Evolutionary conservation across 2,113 vertebrate genomes (phyloP), one percentile per base, ranked within the genome.

Genomic region (Xenopus laevis): DNA sequence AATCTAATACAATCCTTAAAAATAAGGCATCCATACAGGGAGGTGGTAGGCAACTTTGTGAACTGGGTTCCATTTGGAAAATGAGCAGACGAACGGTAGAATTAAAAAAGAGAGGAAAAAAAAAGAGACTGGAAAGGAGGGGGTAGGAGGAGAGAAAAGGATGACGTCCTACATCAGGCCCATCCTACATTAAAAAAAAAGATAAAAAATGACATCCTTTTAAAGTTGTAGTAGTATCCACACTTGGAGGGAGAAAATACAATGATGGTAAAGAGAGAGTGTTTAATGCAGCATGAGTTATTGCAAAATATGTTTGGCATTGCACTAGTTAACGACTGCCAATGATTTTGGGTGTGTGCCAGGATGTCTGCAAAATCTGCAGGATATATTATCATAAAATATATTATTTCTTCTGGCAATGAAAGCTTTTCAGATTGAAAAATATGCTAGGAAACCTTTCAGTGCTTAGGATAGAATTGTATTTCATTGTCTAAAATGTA

Each of bases 151-250:
- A 74, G 72, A 67, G 50, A 45, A 65, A 61, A 2, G 57, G 57
- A 44, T 69, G 73, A 76, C 66, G 73, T 55, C 46, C 59, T 55
- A 45, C 44, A 61, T 57, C 17, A 64, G 44, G 66, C 66, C 73
- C 73, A 44, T 63, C 66, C 73, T 63, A 69, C 66, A 63, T 10
- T 76, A 76, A 69, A 74, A 69, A 40, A 44, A 70, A n/a, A 63
- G 47, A 76, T 76, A 63, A 53, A 76, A 75, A 69, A 77, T 77
- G 74, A 77, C 74, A 77, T 70, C 74, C 74, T 67, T 77, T 77
- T 77, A 77, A 77, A 77, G 74, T 70, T 77, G 60, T 57, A 77
- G 60, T 57, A 77, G 58, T 18, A 63, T 62, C 73, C 59, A 9
- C 61, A 55, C 4, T 55, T 13, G 52, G 33, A 63, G 47, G 55